A percentile compares a stretch with the other conserved stretches of the same genome.
Conservation (phyloP, 2,888 invertebrate species). For the Eretmocerus hayati region DNA sequence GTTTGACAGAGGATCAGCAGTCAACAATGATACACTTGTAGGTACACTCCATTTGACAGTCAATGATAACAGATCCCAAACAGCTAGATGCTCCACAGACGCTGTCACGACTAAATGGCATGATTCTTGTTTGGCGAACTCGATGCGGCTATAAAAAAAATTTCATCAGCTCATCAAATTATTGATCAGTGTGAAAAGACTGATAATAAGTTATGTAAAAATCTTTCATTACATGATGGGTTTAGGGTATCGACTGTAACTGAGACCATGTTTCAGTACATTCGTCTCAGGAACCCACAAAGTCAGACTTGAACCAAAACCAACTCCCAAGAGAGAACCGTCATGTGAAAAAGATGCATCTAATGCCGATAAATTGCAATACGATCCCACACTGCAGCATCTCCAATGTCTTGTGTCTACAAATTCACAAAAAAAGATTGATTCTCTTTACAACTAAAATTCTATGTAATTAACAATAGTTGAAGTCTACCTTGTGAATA, state of each 20-base stretch:
- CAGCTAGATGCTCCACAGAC: slow-evolving; percentile 55
- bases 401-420: slow-evolving; percentile 64
- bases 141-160: slow-evolving; percentile 44
- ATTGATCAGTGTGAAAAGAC: too few species aligned
- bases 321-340: slow-evolving; percentile 68
- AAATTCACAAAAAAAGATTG: slow-evolving; percentile 14
- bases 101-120: slow-evolving; percentile 55
- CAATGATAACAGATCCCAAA: slow-evolving; percentile 69
- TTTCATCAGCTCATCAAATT: too few species aligned
- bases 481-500: slow-evolving; percentile 50
- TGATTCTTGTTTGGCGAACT: slow-evolving; percentile 55
- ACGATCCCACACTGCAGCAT: slow-evolving; percentile 58
- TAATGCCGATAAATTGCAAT: slow-evolving; percentile 54
- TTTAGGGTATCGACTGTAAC: slow-evolving; percentile 43
- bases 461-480: slow-evolving; percentile 10
- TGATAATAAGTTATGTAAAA: too few species aligned
- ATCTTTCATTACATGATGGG: too few species aligned
- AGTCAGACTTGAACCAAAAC: slow-evolving; percentile 61
- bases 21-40: slow-evolving; percentile 47
- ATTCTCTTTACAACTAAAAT: too few species aligned
- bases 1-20: slow-evolving; percentile 57
- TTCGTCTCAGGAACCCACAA: slow-evolving; percentile 60
- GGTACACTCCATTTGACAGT: slow-evolving; percentile 63
- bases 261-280: slow-evolving; percentile 54
- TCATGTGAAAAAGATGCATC: slow-evolving; percentile 64